Evolutionary conservation across 2,888 invertebrate genomes (phyloP), one percentile per base, ranked within the genome.

Genomic region (Keiferia lycopersicella): DNA sequence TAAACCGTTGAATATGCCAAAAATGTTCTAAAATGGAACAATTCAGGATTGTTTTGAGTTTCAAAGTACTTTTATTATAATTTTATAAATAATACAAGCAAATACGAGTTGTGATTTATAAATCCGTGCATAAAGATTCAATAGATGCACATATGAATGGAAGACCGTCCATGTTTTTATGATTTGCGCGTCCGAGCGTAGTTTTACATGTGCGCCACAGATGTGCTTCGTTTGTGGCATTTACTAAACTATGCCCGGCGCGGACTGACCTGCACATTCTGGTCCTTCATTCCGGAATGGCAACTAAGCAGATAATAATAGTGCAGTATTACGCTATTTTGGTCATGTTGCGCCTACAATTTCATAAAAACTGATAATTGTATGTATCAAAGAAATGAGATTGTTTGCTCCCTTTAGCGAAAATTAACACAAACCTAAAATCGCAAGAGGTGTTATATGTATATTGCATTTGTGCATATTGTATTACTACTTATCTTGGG

Each of bases 131-230:
- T 4, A 26, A 6, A 26, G 2, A 34, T 34, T 34, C 34, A 34
- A 10, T 34, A 34, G 34, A 34, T 8, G 6, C 34, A 6, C 30
- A 1, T 34, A 34, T 34, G 34, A 4, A 34, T 10, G 34, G 8
- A 8, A 10, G 34, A 7, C 14, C n/a, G 41, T 41, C n/a, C 14
- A 14, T 41, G 14, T 26, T 14, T 11, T 56, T 30, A 30, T 22
- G 56, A 30, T 16, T 16, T 30, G 56, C 34, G 22, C 30, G 8
- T 30, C 6, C 14, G 16, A n/a, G 30, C 30, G 22, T 3, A 4
- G 14, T 20, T 63, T 6, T 34, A 73, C 81, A 81, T 72, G 69
- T 81, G 81, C 65, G 48, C 68, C 64, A 72, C 81, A 81, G 76
- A 81, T 82, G 81, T 70, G 71, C 67, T 8, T 14, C 18, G 16